Percentiles rank a stretch among this genome's conserved stretches.
phyloP scores from a whole-genome alignment of 2,888 invertebrate species.

The Nomada fabriciana region DNA sequence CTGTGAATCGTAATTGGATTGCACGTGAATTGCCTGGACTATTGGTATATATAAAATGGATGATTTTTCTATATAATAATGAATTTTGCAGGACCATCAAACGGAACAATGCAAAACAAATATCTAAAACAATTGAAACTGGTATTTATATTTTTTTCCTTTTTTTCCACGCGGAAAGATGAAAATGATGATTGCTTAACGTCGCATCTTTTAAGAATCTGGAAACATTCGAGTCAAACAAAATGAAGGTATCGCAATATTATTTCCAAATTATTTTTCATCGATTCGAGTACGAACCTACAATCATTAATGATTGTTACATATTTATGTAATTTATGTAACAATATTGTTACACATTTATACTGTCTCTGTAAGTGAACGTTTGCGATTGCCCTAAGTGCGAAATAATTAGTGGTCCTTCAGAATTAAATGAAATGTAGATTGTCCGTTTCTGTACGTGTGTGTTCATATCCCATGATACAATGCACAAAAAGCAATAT shows the following conservation, averaged over 20 bases:
- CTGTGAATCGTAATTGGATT: conserved; percentile 1
- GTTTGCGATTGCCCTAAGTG: conserved; percentile 39
- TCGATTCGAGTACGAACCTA: conserved; percentile 5
- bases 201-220: no score
- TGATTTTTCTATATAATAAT: no score
- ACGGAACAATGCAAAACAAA: no score
- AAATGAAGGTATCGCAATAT: no score
- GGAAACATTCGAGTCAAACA: no score
- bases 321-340: no score
- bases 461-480: conserved; percentile 70
- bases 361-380: conserved; percentile 35
- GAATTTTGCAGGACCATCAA: no score
- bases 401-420: conserved; percentile 30
- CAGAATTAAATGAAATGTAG: conserved; percentile 27
- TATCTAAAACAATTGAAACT: no score
- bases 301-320: conserved; percentile 29
- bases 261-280: no score
- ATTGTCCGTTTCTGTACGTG: conserved; percentile 53
- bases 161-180: no score
- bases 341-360: conserved; percentile 35
- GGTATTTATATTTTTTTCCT: no score
- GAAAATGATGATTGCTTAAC: not conserved
- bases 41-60: not conserved
- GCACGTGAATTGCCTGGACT: not conserved
- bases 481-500: conserved; percentile 79